Evolutionary conservation across 1,140 invertebrate genomes (phyloP).

Genomic region (Macrobrachium nipponense): DNA sequence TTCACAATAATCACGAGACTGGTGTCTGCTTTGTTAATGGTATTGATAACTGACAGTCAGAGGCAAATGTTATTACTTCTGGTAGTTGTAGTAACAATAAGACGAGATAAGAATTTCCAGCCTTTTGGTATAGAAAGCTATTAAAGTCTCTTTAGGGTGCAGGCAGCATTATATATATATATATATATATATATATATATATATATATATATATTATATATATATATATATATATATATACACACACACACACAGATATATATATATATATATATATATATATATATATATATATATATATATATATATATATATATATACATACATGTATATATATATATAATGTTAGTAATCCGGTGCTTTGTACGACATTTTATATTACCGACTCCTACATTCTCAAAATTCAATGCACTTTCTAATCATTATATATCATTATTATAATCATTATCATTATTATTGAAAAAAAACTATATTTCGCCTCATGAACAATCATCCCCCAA

Average conservation of each 20-base stretch:
- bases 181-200: too few species aligned
- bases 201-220: too few species aligned
- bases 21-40: too few species aligned
- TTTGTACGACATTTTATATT: background rate
- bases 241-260: background rate
- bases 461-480: background rate
- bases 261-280: constrained; percentile 18
- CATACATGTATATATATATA: constrained; percentile 16
- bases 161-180: too few species aligned
- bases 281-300: constrained; percentile 21
- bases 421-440: background rate
- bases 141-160: too few species aligned
- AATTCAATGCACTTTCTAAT: background rate
- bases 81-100: too few species aligned
- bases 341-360: background rate
- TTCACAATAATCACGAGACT: too few species aligned
- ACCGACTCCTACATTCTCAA: background rate
- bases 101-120: too few species aligned
- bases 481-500: background rate
- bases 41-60: too few species aligned
- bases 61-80: too few species aligned
- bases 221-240: background rate
- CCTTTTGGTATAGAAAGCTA: too few species aligned
- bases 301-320: constrained; percentile 28
- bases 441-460: constrained; percentile 10